Percentiles rank a stretch among this genome's conserved stretches.
These are phyloP conservation scores for Sarcophilus harrisii DNA, from an alignment of 2,797 vertebrate genomes.

Conservation along the genomic window DNA sequence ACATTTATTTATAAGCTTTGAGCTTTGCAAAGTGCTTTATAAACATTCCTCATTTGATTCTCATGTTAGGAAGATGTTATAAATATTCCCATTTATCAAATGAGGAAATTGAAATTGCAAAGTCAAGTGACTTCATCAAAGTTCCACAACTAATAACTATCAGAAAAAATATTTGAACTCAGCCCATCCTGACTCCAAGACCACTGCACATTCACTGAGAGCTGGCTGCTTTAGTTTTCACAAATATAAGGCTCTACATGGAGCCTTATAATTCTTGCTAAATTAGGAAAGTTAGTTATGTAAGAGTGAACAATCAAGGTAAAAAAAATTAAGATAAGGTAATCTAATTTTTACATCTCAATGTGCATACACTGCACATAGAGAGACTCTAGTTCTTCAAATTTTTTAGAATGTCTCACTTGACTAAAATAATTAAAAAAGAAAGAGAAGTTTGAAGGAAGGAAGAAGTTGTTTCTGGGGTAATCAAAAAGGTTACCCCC, in stretches of 20 bases:
- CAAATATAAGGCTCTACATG: not conserved
- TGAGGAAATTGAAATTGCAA: not conserved
- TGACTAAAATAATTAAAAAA: not conserved
- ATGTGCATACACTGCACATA: not conserved
- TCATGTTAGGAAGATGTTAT: not conserved
- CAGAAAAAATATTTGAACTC: not conserved
- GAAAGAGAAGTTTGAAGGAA: not conserved
- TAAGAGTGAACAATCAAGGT: not conserved
- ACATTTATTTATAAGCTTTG: not conserved
- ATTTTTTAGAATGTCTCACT: not conserved
- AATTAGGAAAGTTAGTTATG: not conserved
- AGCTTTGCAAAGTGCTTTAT: not conserved
- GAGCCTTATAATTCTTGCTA: not conserved
- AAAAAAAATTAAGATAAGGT: not conserved
- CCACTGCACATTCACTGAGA: not conserved
- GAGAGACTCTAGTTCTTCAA: not conserved
- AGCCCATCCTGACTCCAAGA: not conserved
- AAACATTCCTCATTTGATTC: not conserved
- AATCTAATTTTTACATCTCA: no score
- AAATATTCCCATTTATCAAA: not conserved
- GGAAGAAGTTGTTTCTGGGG: not conserved
- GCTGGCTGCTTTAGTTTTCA: not conserved
- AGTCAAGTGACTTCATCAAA: not conserved
- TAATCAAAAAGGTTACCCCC: not conserved
- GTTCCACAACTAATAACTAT: not conserved